A percentile compares a stretch with the other conserved stretches of the same genome.
Evolutionary conservation across 2,113 vertebrate genomes (phyloP).

Genomic region (Polypterus bichir): DNA sequence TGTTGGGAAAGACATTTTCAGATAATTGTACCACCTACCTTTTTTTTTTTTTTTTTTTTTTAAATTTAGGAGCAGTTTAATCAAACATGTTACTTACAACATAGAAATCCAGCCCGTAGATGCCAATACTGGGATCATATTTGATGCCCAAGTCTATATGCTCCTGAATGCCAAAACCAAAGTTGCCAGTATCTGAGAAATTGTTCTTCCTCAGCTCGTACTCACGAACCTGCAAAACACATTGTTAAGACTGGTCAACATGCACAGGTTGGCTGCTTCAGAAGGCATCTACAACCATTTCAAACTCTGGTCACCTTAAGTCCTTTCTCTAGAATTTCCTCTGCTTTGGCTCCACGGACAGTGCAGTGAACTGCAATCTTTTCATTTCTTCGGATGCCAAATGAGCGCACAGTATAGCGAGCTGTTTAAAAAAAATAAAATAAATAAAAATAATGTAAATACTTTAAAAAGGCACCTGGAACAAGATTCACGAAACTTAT

Average conservation of each 20-base stretch:
- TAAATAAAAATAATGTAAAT: not conserved
- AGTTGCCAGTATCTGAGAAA: conserved; percentile 96
- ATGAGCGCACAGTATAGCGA: conserved; percentile 89
- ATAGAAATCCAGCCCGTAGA: conserved; percentile 97
- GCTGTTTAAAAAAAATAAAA: conserved; percentile 43
- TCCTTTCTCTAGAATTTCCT: conserved; percentile 95
- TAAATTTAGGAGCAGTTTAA: not conserved
- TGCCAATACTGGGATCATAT: conserved; percentile 94
- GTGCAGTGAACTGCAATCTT: conserved; percentile 97
- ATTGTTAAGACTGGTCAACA: not conserved
- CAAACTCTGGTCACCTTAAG: conserved; percentile 48
- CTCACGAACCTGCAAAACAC: conserved; percentile 72
- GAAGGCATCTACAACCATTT: not conserved
- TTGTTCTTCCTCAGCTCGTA: conserved; percentile 95
- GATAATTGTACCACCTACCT: too few relatives aligned
- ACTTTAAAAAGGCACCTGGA: not conserved
- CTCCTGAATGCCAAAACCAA: conserved; percentile 96
- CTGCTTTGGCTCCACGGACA: conserved; percentile 90
- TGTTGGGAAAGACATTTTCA: too few relatives aligned
- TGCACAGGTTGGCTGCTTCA: not conserved
- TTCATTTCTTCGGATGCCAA: conserved; percentile 93
- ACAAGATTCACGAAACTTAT: not conserved
- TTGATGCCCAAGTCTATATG: conserved; percentile 97
- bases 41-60: not conserved
- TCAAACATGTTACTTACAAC: conserved; percentile 59